These are phyloP conservation scores for Podarcis cretensis DNA, from an alignment of 2,113 vertebrate genomes.

Conservation along the genomic window DNA sequence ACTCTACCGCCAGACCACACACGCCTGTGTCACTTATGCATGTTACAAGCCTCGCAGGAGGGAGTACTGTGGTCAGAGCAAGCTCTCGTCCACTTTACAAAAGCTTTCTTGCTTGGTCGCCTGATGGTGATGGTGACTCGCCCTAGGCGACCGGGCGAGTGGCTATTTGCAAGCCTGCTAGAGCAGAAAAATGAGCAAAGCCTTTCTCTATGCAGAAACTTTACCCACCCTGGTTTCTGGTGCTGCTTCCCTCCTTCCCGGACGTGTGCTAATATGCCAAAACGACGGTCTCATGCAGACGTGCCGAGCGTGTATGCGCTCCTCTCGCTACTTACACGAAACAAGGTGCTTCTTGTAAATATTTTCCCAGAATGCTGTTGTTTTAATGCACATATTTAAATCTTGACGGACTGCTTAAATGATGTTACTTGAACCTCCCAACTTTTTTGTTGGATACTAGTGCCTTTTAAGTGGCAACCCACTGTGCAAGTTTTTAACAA, in stretches of 20 bases:
- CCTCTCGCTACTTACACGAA: constrained; percentile 1
- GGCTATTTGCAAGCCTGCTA: background rate
- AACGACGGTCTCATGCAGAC: background rate
- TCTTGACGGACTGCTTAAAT: constrained; percentile 66
- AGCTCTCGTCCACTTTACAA: background rate
- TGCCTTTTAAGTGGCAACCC: constrained; percentile 74
- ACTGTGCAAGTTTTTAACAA: constrained; percentile 55
- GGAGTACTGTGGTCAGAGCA: background rate
- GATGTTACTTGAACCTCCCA: constrained; percentile 66
- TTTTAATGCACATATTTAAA: constrained; percentile 73
- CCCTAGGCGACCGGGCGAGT: background rate
- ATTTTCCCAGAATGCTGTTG: constrained; percentile 60
- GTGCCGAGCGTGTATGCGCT: background rate
- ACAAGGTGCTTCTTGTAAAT: constrained; percentile 67
- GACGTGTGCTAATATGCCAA: background rate
- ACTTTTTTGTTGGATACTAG: constrained; percentile 68
- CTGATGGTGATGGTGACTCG: background rate
- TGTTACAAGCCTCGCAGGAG: too few species aligned
- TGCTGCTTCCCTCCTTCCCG: background rate
- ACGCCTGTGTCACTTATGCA: background rate
- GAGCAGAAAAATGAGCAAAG: background rate
- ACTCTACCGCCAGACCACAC: background rate
- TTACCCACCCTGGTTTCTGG: background rate
- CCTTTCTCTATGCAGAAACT: constrained; percentile 6
- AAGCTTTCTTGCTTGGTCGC: background rate